Evolutionary conservation across 2,797 vertebrate species (phyloP).

Genomic region (Helostoma temminkii): DNA sequence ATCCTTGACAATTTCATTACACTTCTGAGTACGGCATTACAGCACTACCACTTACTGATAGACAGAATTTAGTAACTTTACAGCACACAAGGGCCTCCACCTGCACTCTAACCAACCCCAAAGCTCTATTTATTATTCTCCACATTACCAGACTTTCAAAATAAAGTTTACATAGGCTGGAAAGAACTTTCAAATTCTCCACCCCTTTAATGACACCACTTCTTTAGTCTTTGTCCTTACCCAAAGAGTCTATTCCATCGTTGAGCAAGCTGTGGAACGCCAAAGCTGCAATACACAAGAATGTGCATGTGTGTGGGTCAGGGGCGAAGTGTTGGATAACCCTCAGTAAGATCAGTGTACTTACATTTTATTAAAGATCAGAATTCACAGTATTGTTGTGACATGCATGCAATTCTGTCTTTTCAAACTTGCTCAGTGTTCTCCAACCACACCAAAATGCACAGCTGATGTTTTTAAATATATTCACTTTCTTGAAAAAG

Average conservation of each 20-base stretch:
- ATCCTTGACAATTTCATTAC: no score
- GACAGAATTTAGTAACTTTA: no score
- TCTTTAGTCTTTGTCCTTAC: conserved; percentile 74
- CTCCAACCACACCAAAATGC: no score
- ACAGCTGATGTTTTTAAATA: no score
- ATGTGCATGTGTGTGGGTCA: conserved; percentile 43
- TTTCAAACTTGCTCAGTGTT: no score
- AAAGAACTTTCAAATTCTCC: neutral
- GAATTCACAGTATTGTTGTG: neutral
- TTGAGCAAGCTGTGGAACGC: conserved; percentile 78
- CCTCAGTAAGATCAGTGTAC: neutral
- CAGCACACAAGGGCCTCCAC: no score
- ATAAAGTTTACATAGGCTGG: neutral
- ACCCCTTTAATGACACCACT: neutral
- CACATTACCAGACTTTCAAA: no score
- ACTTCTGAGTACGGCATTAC: no score
- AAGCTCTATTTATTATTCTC: no score
- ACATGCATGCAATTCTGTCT: neutral
- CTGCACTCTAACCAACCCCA: no score
- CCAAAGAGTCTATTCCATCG: conserved; percentile 80
- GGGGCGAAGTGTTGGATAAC: neutral
- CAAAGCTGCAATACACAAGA: conserved; percentile 81
- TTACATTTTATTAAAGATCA: neutral
- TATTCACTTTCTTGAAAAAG: no score
- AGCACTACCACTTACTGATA: no score